These are phyloP conservation scores for Lerema accius DNA, from an alignment of 1,140 invertebrate species.

Conservation along the genomic window DNA sequence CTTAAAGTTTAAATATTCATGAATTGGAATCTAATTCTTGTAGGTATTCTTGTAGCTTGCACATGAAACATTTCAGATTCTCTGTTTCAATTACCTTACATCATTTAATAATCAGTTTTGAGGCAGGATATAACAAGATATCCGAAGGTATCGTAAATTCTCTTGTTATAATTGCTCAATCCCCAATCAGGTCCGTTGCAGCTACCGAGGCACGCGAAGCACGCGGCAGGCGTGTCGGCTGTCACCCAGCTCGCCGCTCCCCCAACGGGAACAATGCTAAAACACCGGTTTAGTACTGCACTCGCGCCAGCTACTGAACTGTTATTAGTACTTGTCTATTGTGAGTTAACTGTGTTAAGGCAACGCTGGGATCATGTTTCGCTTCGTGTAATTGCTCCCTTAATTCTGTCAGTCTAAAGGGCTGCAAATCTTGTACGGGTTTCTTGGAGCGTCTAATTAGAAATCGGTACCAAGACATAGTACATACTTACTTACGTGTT, in stretches of 20 bases:
- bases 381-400: constrained; percentile 19
- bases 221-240: constrained; percentile 21
- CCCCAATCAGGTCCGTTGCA: background rate
- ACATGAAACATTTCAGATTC: too few relatives aligned
- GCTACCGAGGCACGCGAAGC: background rate
- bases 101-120: too few relatives aligned
- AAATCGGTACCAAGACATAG: too few relatives aligned
- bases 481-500: too few relatives aligned
- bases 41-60: too few relatives aligned
- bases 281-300: constrained; percentile 19
- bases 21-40: too few relatives aligned
- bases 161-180: constrained; percentile 6
- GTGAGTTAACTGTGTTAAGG: constrained; percentile 6
- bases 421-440: constrained; percentile 9
- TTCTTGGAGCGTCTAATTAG: background rate
- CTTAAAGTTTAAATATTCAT: too few relatives aligned
- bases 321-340: constrained; percentile 28
- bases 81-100: too few relatives aligned
- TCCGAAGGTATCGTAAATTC: background rate
- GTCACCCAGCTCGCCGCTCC: constrained; percentile 14
- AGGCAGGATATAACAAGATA: background rate
- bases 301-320: constrained; percentile 13
- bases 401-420: background rate
- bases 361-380: background rate
- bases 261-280: constrained; percentile 24